Evolutionary conservation across 1,140 invertebrate genomes (phyloP), one percentile per base, ranked within the genome.

Genomic region (Megathymus violae): DNA sequence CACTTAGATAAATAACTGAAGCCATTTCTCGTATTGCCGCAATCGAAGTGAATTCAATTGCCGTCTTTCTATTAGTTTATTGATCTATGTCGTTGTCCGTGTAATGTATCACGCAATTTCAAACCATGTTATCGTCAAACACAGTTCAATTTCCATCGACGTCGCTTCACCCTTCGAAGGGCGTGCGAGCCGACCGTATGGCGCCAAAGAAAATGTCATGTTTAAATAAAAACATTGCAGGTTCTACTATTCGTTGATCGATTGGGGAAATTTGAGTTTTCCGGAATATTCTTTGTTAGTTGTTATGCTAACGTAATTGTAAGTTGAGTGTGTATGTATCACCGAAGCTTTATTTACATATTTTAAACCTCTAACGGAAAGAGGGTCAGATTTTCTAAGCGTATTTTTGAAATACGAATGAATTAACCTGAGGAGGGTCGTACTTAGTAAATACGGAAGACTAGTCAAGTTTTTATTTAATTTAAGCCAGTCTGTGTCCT

Each of bases 171-270:
- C 61, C 65, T 44, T 17, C 38, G 17, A 50, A 50, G 46, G 22
- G 31, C 47, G 56, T 25, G 40, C 51, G 62, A 48, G 47, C 63
- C 63, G 63, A 60, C 63, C 44, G 16, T 22, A 17, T 17, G 62
- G 62, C 62, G 62, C 62, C 62, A 48, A 46, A 38, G 62, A 60
- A 60, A 56, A 56, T 56, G 56, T 58, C 40, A 31, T 47, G 27
- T 60, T 47, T 60, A 60, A 46, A 38, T 64, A 64, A 64, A 64
- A 64, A 52, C 38, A 64, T 41, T 5, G 40, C 13, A 40, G n/a
- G n/a, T n/a, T n/a, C n/a, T 61, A 41, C 31, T 52, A 46, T 15
- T 43, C 22, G 60, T 34, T 62, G 60, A 62, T 62, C 47, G 60
- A 62, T 62, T 34, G 60, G 60, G 60, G 60, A 62, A 48, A 31